Percentiles rank a stretch among this genome's conserved stretches.
These are phyloP conservation scores for Gymnopithys bicolor DNA, from an alignment of 2,797 vertebrate genomes.

Conservation along the genomic window DNA sequence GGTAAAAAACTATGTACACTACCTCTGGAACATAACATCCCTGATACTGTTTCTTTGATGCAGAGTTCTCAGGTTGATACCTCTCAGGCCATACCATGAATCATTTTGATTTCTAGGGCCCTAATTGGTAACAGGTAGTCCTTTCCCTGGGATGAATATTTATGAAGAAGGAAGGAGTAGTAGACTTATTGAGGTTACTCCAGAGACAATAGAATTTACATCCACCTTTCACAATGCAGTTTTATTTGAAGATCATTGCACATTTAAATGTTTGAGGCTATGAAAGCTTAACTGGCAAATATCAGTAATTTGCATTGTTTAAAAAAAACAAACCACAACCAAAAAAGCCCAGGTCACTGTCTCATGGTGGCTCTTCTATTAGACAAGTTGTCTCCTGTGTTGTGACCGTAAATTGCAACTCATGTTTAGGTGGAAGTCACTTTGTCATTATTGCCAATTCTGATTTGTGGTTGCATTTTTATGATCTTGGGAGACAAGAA, in stretches of 20 bases:
- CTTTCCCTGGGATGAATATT: not conserved
- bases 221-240: not conserved
- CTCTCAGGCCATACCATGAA: not conserved
- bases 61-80: not conserved
- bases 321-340: accelerated
- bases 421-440: not conserved
- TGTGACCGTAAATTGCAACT: not conserved
- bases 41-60: not conserved
- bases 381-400: not conserved
- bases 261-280: not conserved
- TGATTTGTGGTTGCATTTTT: not conserved
- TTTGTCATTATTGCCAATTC: not conserved
- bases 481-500: not conserved
- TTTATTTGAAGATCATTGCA: not conserved
- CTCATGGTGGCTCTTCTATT: not conserved
- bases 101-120: not conserved
- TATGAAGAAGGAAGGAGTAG: not conserved
- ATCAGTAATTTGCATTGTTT: not conserved
- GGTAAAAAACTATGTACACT: not conserved
- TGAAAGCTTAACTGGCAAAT: not conserved
- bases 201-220: not conserved
- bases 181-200: not conserved
- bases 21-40: not conserved
- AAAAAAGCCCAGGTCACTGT: not conserved
- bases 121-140: not conserved